A percentile compares a stretch with the other conserved stretches of the same genome.
Conservation (phyloP, 2,113 vertebrate species). For the Cyprinus carpio region DNA sequence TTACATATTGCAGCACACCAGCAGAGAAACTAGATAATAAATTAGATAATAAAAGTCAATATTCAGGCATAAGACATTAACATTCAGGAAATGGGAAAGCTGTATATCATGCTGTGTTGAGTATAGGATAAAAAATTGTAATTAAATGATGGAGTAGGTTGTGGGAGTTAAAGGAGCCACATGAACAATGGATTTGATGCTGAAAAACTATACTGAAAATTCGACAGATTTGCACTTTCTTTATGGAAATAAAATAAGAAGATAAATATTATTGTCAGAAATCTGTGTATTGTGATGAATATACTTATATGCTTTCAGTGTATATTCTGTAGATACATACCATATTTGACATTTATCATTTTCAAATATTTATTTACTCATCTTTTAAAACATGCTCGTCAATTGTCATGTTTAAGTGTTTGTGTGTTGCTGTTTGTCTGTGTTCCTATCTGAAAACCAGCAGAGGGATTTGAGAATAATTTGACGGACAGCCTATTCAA, state of each 20-base stretch:
- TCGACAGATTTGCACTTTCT: not conserved
- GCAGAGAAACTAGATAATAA: not conserved
- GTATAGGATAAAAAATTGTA: not conserved
- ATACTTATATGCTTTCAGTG: not conserved
- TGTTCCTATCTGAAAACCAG: conserved; percentile 54
- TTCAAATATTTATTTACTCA: no score
- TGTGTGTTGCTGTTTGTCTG: not conserved
- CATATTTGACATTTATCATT: not conserved
- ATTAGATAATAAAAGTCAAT: conserved; percentile 9
- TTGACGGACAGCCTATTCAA: conserved; percentile 72
- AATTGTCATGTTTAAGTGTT: not conserved
- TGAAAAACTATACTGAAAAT: not conserved
- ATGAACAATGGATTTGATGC: not conserved
- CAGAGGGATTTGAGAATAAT: conserved; percentile 65
- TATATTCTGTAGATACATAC: no score
- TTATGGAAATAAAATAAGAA: not conserved
- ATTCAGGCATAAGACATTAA: conserved; percentile 11
- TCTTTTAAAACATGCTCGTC: not conserved
- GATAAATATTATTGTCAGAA: not conserved
- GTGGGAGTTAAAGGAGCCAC: not conserved
- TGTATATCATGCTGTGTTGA: not conserved
- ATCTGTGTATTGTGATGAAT: conserved; percentile 39
- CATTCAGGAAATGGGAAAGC: conserved; percentile 1
- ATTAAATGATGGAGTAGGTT: conserved; percentile 13
- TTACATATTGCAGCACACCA: not conserved